Evolutionary conservation across 2,888 invertebrate genomes (phyloP), one percentile per base, ranked within the genome.

Genomic region (Gymnoscelis rufifasciata): DNA sequence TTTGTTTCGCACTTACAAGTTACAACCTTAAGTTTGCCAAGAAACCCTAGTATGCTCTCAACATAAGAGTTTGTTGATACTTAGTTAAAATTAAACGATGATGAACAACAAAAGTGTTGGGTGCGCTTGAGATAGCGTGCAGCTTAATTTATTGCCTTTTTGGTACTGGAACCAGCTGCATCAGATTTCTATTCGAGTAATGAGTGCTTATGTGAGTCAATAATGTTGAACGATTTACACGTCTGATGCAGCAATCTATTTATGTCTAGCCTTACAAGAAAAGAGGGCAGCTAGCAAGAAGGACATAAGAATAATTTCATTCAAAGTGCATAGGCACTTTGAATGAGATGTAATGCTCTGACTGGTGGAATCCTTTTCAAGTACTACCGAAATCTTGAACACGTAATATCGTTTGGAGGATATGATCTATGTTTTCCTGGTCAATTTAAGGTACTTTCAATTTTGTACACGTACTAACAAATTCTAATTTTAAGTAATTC

Each of bases 141-240:
- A 65, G 62, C 65, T 64, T 67, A 64, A 81, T 83, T 82, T 78
- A 82, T 78, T 66, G 59, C 64, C 59, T 61, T 65, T 70, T 68
- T 64, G 63, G 64, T 68, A 67, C 69, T 66, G 64, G 62, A 68
- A 67, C 69, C 77, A 72, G 77, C 73, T 74, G 71, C 64, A 71
- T 69, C 69, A 68, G 72, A 69, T 68, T 69, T 69, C 67, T 71
- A 71, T 64, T 70, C 54, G 66, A 67, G 66, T 68, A 66, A 72
- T 65, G 68, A 62, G 65, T 61, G 62, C 26, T 26, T 64, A 52
- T 56, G 62, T 74, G 75, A 80, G 68, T 76, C 77, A 76, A 71
- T 77, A 66, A 61, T 54, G 71, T 64, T 70, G 75, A 78, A 71
- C 68, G 80, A 82, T 81, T 75, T 75, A 74, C 64, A 64, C 62